Conservation (phyloP, 2,888 invertebrate genomes). For the Stegana nigrithorax region DNA sequence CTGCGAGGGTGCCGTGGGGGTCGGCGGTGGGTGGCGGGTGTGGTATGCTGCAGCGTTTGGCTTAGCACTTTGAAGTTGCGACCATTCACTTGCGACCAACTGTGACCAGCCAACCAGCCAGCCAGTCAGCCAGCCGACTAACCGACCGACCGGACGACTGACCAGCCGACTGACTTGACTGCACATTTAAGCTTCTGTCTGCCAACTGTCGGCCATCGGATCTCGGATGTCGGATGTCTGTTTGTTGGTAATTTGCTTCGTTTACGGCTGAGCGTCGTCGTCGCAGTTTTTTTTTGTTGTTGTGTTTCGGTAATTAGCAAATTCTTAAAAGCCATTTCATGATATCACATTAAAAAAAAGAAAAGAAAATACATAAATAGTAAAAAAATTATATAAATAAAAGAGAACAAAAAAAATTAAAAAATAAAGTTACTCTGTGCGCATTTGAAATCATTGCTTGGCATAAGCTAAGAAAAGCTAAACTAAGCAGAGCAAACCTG, state of each 20-base stretch:
- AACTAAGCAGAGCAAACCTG: too few species aligned
- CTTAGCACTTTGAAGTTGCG: too few species aligned
- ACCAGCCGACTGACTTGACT: not conserved
- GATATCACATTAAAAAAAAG: not conserved
- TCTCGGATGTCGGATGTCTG: not conserved
- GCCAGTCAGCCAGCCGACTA: not conserved
- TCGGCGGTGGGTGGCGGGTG: too few species aligned
- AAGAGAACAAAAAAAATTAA: not conserved
- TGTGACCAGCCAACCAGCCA: not conserved
- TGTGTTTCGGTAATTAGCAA: constrained; percentile 2
- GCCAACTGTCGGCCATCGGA: not conserved
- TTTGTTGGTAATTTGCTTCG: too few species aligned
- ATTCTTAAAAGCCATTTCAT: constrained; percentile 5
- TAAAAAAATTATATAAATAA: not conserved
- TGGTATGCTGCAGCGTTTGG: too few species aligned
- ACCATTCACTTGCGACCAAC: not conserved
- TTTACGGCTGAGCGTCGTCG: too few species aligned
- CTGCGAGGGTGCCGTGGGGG: too few species aligned
- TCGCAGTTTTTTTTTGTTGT: too few species aligned
- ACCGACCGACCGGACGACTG: not conserved
- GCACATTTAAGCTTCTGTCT: not conserved
- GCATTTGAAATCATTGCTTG: constrained; percentile 20
- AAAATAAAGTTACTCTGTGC: not conserved
- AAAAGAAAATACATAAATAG: not conserved
- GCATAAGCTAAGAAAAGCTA: too few species aligned